phyloP scores from a whole-genome alignment of 2,797 vertebrate species.

The Enteromius unitaeniatus region DNA sequence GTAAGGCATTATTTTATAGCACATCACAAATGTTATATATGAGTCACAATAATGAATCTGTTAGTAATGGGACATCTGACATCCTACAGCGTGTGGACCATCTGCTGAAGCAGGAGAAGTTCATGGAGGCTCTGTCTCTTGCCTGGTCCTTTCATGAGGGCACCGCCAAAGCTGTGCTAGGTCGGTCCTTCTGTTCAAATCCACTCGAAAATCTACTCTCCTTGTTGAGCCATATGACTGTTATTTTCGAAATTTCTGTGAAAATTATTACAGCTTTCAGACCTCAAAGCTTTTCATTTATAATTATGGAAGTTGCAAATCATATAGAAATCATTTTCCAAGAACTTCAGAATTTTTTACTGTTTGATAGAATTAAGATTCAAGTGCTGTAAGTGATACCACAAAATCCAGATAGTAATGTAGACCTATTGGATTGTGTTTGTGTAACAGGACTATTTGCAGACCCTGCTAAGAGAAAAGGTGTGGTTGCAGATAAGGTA shows the following conservation, averaged over 20 bases:
- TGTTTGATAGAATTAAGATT: not conserved
- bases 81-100: slow-evolving; percentile 87
- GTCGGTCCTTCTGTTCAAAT: slow-evolving; percentile 69
- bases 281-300: not conserved
- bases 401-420: slow-evolving; percentile 57
- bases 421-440: not conserved
- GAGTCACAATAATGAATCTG: not conserved
- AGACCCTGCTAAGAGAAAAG: slow-evolving; percentile 88
- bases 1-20: slow-evolving; percentile 71
- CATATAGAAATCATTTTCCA: not conserved
- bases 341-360: not conserved
- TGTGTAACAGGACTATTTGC: slow-evolving; percentile 84
- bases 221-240: not conserved
- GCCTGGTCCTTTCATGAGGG: slow-evolving; percentile 98
- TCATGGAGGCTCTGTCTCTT: slow-evolving; percentile 89
- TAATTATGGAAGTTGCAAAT: not conserved
- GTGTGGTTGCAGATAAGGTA: slow-evolving; percentile 90
- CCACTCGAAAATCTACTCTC: not conserved
- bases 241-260: not conserved
- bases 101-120: slow-evolving; percentile 90
- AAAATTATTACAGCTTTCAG: not conserved
- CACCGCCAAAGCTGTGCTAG: slow-evolving; percentile 94
- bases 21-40: not conserved
- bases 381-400: not conserved
- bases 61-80: not conserved